Conservation (phyloP, 1,140 invertebrate species). For the Temnothorax curvispinosus region DNA sequence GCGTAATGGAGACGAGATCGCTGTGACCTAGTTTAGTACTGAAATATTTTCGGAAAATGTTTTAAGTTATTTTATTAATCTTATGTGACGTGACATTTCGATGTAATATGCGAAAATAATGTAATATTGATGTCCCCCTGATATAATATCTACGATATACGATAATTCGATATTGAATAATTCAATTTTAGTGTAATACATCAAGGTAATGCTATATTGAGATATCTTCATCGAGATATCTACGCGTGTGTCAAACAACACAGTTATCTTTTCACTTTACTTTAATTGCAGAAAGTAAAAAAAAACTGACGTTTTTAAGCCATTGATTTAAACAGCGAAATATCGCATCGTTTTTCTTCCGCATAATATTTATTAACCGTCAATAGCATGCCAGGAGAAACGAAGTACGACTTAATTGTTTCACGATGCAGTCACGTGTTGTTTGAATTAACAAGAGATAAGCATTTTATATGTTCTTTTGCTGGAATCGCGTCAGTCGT, state of each 20-base stretch:
- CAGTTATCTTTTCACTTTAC: not conserved
- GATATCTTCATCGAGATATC: not conserved
- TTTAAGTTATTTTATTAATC: conserved; percentile 14
- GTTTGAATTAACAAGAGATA: conserved; percentile 24
- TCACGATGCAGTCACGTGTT: conserved; percentile 21
- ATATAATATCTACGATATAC: not conserved
- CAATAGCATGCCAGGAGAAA: not conserved
- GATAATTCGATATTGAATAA: conserved; percentile 7
- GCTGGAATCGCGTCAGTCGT: not conserved
- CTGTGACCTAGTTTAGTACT: not conserved
- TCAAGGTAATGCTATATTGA: not conserved
- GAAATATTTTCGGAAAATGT: not conserved
- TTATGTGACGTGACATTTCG: not conserved
- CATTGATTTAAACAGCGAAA: not conserved
- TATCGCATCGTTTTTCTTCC: not conserved
- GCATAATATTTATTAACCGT: conserved; percentile 3
- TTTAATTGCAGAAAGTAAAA: not conserved
- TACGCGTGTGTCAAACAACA: not conserved
- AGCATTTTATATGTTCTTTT: not conserved
- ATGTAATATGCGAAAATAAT: not conserved
- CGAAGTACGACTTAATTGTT: conserved; percentile 12
- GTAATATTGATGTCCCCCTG: not conserved
- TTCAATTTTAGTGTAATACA: conserved; percentile 16
- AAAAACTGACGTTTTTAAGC: not conserved
- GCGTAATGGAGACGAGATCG: not conserved